These are phyloP conservation scores for Pyxicephalus adspersus DNA, from an alignment of 2,113 vertebrate species.

Conservation along the genomic window DNA sequence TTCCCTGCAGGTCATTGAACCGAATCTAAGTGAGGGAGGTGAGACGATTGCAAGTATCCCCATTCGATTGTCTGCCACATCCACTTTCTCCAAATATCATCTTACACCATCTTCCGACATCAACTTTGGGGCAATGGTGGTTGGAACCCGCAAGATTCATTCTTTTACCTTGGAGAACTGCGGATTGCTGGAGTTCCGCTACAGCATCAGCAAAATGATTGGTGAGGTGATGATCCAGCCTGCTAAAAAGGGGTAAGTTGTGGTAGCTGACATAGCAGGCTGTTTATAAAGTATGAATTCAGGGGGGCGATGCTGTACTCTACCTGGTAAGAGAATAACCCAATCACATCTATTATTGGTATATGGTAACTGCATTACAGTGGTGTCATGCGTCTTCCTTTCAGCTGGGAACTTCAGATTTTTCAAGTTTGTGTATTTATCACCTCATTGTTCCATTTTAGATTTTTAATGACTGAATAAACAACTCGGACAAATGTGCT, in stretches of 20 bases:
- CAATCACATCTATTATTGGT: no score
- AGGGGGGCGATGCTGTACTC: no score
- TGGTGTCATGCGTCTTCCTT: no score
- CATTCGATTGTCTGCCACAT: constrained; percentile 75
- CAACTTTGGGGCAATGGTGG: constrained; percentile 79
- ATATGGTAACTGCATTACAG: no score
- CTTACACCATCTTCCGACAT: constrained; percentile 76
- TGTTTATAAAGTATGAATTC: neutral
- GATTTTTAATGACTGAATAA: no score
- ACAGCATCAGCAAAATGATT: constrained; percentile 65
- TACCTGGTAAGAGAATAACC: no score
- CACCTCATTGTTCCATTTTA: no score
- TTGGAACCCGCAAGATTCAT: constrained; percentile 69
- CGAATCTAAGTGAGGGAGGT: constrained; percentile 66
- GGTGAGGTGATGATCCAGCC: constrained; percentile 42
- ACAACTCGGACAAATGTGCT: no score
- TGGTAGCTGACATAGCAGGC: no score
- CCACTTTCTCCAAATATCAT: constrained; percentile 79
- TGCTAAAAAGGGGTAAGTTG: constrained; percentile 70
- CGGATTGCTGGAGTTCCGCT: constrained; percentile 76
- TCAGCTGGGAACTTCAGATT: no score
- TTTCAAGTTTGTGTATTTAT: no score
- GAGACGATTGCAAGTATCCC: constrained; percentile 74
- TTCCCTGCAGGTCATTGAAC: constrained; percentile 82
- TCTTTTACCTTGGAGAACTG: constrained; percentile 81